Percentiles rank a stretch among this genome's conserved stretches.
phyloP scores from a whole-genome alignment of 2,113 vertebrate genomes.

The Corythornis cristatus region DNA sequence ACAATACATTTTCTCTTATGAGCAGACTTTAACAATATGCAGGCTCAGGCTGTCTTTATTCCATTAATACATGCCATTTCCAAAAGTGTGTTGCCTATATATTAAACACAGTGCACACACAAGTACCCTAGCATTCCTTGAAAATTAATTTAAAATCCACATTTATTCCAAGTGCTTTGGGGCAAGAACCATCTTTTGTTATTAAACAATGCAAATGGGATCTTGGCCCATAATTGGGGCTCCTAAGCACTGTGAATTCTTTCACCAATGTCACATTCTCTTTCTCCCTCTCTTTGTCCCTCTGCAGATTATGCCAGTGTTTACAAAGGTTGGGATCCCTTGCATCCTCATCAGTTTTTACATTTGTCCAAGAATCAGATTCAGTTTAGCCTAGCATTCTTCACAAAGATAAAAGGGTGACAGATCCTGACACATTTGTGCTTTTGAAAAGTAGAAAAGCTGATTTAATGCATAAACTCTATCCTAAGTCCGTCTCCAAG shows the following conservation, averaged over 20 bases:
- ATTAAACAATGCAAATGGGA: conserved; percentile 56
- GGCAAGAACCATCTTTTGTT: conserved; percentile 59
- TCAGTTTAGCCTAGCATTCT: conserved; percentile 46
- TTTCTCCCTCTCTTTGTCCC: conserved; percentile 38
- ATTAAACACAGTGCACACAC: conserved; percentile 24
- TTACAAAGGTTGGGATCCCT: conserved; percentile 57
- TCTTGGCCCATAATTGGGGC: conserved; percentile 57
- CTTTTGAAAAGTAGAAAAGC: conserved; percentile 50
- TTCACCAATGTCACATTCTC: conserved; percentile 54
- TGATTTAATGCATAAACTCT: conserved; percentile 30
- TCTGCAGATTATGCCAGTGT: conserved; percentile 55
- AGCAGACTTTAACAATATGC: conserved; percentile 5
- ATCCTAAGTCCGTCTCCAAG: conserved; percentile 32
- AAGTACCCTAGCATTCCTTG: conserved; percentile 49
- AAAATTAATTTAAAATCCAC: conserved; percentile 67
- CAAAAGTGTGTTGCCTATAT: conserved; percentile 40
- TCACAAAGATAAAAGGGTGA: conserved; percentile 49
- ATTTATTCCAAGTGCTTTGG: conserved; percentile 55
- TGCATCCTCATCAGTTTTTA: conserved; percentile 49
- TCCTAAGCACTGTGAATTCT: conserved; percentile 59
- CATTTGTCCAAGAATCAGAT: conserved; percentile 39
- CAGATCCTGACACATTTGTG: conserved; percentile 22
- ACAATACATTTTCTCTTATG: conserved; percentile 49
- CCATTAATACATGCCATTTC: conserved; percentile 37
- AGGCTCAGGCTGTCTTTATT: conserved; percentile 41